Evolutionary conservation across 2,797 vertebrate species (phyloP).

Genomic region (Microctenopoma stevenorrisi): DNA sequence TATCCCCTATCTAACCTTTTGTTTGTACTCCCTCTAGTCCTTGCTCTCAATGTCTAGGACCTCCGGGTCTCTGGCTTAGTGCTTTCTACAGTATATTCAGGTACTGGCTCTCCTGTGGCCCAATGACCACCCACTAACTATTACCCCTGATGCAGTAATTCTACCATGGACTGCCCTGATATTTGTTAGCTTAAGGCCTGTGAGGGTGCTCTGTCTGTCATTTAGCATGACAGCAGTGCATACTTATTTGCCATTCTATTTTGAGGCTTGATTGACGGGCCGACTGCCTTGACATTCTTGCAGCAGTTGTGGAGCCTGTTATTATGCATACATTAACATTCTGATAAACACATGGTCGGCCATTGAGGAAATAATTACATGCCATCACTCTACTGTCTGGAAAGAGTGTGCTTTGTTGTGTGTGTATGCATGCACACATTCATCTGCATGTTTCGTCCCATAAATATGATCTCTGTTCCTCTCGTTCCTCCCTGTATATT

Average conservation of each 20-base stretch:
- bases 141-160: slow-evolving; percentile 76
- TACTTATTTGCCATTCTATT: slow-evolving; percentile 93
- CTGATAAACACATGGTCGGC: slow-evolving; percentile 95
- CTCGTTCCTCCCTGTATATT: slow-evolving; percentile 59
- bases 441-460: slow-evolving; percentile 60
- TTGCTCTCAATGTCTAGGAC: slow-evolving; percentile 1
- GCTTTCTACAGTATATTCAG: slow-evolving; percentile 23
- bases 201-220: slow-evolving; percentile 85
- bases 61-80: slow-evolving; percentile 21
- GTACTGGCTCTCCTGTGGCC: slow-evolving; percentile 42
- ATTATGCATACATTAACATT: slow-evolving; percentile 99
- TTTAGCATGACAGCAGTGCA: slow-evolving; percentile 84
- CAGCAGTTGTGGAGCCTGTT: slow-evolving; percentile 91
- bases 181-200: slow-evolving; percentile 85
- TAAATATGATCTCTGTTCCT: slow-evolving; percentile 72
- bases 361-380: slow-evolving; percentile 97
- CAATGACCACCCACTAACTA: slow-evolving; percentile 60
- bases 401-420: slow-evolving; percentile 59
- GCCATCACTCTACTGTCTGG: slow-evolving; percentile 90
- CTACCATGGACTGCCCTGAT: slow-evolving; percentile 67
- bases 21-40: slow-evolving; percentile 12
- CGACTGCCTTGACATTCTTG: slow-evolving; percentile 92
- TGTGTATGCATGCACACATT: slow-evolving; percentile 33
- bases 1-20: background rate
- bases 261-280: slow-evolving; percentile 93